phyloP scores from a whole-genome alignment of 2,797 vertebrate species.

The Chelmon rostratus region DNA sequence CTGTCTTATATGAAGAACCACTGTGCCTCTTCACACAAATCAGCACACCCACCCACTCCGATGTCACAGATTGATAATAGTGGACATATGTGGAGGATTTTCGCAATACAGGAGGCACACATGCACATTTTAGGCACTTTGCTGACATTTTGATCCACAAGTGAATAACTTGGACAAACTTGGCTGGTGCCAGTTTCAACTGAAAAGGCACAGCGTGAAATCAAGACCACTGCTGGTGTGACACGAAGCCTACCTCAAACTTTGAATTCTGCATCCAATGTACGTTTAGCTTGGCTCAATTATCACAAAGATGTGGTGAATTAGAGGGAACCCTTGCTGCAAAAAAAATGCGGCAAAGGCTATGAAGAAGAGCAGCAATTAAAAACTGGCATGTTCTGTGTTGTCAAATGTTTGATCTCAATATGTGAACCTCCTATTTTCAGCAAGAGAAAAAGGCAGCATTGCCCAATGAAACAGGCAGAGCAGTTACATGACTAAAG shows the following conservation, averaged over 20 bases:
- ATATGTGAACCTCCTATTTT: conserved; percentile 40
- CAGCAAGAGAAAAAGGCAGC: conserved; percentile 11
- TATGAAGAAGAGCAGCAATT: conserved; percentile 40
- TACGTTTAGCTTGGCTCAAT: conserved; percentile 29
- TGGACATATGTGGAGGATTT: conserved; percentile 1
- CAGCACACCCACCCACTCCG: conserved; percentile 5
- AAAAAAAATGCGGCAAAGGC: conserved; percentile 22
- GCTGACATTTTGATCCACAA: conserved; percentile 19
- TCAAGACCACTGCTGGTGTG: conserved; percentile 22
- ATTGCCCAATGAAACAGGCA: conserved; percentile 29
- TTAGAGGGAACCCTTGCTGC: conserved; percentile 11
- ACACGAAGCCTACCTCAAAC: conserved; percentile 44
- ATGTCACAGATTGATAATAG: conserved; percentile 8
- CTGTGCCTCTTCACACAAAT: not conserved
- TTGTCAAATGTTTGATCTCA: conserved; percentile 39
- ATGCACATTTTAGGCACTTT: conserved; percentile 12
- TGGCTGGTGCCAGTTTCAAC: not conserved
- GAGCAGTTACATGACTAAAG: conserved; percentile 40
- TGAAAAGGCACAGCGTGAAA: conserved; percentile 44
- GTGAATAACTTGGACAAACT: conserved; percentile 10
- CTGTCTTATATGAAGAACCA: not conserved
- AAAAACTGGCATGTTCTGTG: conserved; percentile 26
- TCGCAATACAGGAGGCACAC: not conserved
- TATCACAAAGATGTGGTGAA: conserved; percentile 41
- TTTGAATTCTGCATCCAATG: conserved; percentile 42